Conservation (phyloP, 1,140 invertebrate genomes). For the Rhagoletis zephyria region DNA sequence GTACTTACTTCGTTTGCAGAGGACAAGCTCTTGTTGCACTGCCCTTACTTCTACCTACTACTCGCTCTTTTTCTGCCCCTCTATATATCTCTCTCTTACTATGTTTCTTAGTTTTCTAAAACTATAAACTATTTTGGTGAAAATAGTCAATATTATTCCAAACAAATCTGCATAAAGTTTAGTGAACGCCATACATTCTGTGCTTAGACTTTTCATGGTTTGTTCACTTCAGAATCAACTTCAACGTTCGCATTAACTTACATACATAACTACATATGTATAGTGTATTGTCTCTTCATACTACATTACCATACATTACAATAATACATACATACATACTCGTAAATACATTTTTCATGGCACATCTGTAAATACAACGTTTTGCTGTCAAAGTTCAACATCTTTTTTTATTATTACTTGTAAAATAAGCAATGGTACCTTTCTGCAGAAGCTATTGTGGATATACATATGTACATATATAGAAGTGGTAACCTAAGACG, state of each 20-base stretch:
- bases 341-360: neutral
- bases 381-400: constrained; percentile 9
- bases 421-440: neutral
- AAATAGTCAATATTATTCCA: no score
- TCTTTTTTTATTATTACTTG: constrained; percentile 15
- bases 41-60: neutral
- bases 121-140: neutral
- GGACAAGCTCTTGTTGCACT: neutral
- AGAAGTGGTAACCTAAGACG: neutral
- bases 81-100: neutral
- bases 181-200: neutral
- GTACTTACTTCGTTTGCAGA: neutral
- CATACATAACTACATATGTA: constrained; percentile 5
- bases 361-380: constrained; percentile 20
- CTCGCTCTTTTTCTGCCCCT: neutral
- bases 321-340: neutral
- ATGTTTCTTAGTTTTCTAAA: neutral
- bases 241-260: no score
- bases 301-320: neutral
- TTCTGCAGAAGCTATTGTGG: neutral
- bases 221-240: neutral
- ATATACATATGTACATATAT: neutral
- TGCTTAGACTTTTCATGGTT: neutral
- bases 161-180: no score
- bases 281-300: neutral